Percentiles rank a stretch among this genome's conserved stretches.
phyloP scores from a whole-genome alignment of 2,888 invertebrate genomes.

The Endotricha flammealis region DNA sequence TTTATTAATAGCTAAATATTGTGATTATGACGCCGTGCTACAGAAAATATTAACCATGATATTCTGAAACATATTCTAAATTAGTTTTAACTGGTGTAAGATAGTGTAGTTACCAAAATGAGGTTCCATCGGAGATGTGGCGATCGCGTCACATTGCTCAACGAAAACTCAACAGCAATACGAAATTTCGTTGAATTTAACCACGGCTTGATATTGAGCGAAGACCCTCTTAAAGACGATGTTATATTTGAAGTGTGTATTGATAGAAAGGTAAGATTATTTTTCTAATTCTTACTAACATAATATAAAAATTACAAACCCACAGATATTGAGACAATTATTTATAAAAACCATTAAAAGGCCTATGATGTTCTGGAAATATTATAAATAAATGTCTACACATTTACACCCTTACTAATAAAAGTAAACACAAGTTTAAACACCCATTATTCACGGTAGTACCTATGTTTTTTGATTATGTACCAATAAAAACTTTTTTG shows the following conservation, averaged over 20 bases:
- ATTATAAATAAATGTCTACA: too few species aligned
- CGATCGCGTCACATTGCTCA: conserved; percentile 88
- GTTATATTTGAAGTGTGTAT: conserved; percentile 91
- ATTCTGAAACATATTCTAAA: conserved; percentile 19
- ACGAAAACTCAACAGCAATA: conserved; percentile 89
- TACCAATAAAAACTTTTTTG: too few species aligned
- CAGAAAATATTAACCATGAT: conserved; percentile 21
- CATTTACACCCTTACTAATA: too few species aligned
- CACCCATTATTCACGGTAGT: too few species aligned
- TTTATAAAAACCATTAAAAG: too few species aligned
- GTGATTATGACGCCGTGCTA: conserved; percentile 14
- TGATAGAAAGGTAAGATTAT: conserved; percentile 87
- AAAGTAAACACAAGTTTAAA: too few species aligned
- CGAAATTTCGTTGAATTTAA: conserved; percentile 90
- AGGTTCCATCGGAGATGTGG: conserved; percentile 90
- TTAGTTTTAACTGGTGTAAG: conserved; percentile 6
- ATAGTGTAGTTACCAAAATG: conserved; percentile 54
- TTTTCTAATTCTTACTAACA: background rate
- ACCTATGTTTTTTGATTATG: too few species aligned
- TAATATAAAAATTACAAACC: too few species aligned
- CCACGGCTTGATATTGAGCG: conserved; percentile 91
- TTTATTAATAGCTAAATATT: conserved; percentile 24
- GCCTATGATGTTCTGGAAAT: too few species aligned
- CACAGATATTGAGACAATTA: too few species aligned
- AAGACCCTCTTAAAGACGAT: conserved; percentile 88